Percentiles rank a stretch among this genome's conserved stretches.
Conservation (phyloP, 2,888 invertebrate species). For the Tachina lurida region DNA sequence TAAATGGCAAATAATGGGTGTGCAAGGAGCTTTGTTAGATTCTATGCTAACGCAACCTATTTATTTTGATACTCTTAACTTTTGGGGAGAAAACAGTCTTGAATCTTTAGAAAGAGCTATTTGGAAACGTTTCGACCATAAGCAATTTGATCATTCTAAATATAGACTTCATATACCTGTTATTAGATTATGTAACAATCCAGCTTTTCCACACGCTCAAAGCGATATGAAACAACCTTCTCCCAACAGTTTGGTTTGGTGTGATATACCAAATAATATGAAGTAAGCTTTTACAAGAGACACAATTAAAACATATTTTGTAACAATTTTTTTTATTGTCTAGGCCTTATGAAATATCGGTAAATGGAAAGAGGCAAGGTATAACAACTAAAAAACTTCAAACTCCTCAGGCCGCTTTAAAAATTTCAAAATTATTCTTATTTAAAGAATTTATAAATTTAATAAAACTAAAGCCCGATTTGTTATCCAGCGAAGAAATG, state of each 20-base stretch:
- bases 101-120: constrained; percentile 85
- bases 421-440: constrained; percentile 85
- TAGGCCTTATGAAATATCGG: constrained; percentile 88
- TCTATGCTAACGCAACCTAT: constrained; percentile 87
- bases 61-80: constrained; percentile 87
- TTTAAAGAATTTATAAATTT: constrained; percentile 83
- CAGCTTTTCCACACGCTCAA: constrained; percentile 83
- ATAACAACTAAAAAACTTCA: constrained; percentile 86
- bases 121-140: constrained; percentile 80
- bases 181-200: constrained; percentile 72
- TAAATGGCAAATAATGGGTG: constrained; percentile 92
- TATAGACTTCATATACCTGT: constrained; percentile 76
- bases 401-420: constrained; percentile 83
- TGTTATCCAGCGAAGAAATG: constrained; percentile 65
- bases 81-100: constrained; percentile 87
- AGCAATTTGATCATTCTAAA: constrained; percentile 59
- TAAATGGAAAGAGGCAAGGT: constrained; percentile 91
- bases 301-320: neutral
- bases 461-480: constrained; percentile 78
- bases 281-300: constrained; percentile 68
- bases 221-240: constrained; percentile 83
- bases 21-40: constrained; percentile 92
- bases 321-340: constrained; percentile 67
- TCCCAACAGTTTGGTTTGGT: constrained; percentile 86
- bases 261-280: constrained; percentile 83